These are phyloP conservation scores for Phalacrocorax brasilianus DNA, from an alignment of 2,113 vertebrate genomes.

Conservation along the genomic window DNA sequence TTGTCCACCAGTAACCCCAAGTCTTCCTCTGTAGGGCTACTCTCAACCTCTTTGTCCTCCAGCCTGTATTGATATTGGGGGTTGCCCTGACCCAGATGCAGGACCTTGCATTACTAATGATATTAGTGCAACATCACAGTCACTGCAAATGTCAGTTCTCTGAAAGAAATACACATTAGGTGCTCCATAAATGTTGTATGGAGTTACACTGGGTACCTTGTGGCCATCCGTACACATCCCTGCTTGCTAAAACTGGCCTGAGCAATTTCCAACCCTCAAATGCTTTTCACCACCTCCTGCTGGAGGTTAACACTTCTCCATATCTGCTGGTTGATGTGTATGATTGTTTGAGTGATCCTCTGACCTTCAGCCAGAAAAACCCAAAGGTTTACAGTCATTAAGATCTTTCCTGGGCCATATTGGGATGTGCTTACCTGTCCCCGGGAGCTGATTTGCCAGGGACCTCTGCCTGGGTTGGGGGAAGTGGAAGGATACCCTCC, in stretches of 20 bases:
- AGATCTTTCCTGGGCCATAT: background rate
- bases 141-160: background rate
- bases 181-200: rapidly evolving
- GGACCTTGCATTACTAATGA: background rate
- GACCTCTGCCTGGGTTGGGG: rapidly evolving
- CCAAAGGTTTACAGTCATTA: background rate
- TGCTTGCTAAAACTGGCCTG: background rate
- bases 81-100: no score
- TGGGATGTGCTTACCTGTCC: background rate
- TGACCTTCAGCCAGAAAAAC: background rate
- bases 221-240: background rate
- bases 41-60: no score
- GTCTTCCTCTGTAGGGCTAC: no score
- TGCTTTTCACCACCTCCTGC: background rate
- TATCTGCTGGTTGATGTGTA: background rate
- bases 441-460: background rate
- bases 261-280: background rate
- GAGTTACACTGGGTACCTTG: background rate
- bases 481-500: background rate
- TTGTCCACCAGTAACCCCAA: no score
- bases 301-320: background rate
- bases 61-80: no score
- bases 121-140: background rate
- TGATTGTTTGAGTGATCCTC: background rate
- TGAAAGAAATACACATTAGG: background rate